These are phyloP conservation scores for Crotalus helleri DNA, from an alignment of 2,113 vertebrate species.

Conservation along the genomic window DNA sequence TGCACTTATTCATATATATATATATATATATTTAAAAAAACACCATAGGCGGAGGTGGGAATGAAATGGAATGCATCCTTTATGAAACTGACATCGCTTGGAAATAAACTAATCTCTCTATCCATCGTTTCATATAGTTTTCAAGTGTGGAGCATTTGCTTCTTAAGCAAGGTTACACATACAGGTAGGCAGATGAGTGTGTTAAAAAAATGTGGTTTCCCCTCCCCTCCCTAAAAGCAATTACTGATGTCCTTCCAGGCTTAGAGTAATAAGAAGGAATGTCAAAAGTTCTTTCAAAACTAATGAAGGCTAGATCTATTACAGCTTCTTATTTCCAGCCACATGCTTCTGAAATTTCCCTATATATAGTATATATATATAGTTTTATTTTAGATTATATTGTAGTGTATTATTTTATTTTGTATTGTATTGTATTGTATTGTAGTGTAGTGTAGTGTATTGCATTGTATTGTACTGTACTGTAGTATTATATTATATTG, in stretches of 20 bases:
- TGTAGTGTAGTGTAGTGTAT: too few relatives aligned
- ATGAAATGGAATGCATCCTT: not conserved
- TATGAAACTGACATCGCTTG: not conserved
- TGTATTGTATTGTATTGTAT: too few relatives aligned
- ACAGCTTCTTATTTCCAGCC: not conserved
- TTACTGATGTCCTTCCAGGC: not conserved
- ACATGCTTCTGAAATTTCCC: not conserved
- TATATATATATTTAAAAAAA: not conserved
- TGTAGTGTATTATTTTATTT: too few relatives aligned
- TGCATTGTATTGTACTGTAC: too few relatives aligned
- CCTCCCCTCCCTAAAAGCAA: not conserved
- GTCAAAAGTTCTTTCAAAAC: not conserved
- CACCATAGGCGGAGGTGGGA: not conserved
- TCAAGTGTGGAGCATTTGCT: not conserved
- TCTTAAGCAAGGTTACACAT: not conserved
- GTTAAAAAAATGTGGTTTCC: not conserved
- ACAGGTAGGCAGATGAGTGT: not conserved
- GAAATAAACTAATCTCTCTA: not conserved
- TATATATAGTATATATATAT: not conserved
- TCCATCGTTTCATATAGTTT: not conserved
- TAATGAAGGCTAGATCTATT: not conserved
- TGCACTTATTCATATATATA: not conserved
- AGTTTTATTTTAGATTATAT: too few relatives aligned
- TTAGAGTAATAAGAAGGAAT: not conserved
- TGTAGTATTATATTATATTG: not conserved